Evolutionary conservation across 1,140 invertebrate genomes (phyloP).

Genomic region (Monomorium pharaonis): DNA sequence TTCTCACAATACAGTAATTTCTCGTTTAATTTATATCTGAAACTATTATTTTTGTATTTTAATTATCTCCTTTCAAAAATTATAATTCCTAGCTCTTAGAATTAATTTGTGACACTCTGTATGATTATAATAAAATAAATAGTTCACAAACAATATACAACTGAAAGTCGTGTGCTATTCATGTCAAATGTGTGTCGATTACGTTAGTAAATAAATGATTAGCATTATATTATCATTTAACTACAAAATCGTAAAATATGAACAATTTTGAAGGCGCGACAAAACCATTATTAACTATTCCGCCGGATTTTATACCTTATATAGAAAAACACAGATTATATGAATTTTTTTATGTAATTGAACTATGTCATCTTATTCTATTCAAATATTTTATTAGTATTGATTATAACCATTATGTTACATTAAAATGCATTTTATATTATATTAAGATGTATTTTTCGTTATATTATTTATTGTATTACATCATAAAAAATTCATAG

Average conservation of each 20-base stretch:
- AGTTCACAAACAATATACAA: neutral
- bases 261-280: conserved; percentile 69
- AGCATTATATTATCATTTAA: neutral
- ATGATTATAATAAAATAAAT: neutral
- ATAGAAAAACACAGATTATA: conserved; percentile 86
- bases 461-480: conserved; percentile 36
- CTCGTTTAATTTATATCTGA: neutral
- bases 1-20: neutral
- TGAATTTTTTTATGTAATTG: conserved; percentile 84
- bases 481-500: conserved; percentile 63
- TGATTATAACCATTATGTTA: neutral
- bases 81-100: neutral
- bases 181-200: neutral
- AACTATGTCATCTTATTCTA: neutral
- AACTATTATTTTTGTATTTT: neutral
- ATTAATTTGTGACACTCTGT: neutral
- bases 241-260: conserved; percentile 47
- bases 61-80: neutral
- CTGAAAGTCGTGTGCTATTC: conserved; percentile 9
- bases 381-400: neutral
- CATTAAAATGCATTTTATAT: neutral
- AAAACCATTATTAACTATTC: conserved; percentile 77
- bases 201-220: neutral
- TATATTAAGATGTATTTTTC: neutral
- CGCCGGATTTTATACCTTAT: conserved; percentile 83